phyloP scores from a whole-genome alignment of 2,113 vertebrate genomes.

The Oophaga pumilio region DNA sequence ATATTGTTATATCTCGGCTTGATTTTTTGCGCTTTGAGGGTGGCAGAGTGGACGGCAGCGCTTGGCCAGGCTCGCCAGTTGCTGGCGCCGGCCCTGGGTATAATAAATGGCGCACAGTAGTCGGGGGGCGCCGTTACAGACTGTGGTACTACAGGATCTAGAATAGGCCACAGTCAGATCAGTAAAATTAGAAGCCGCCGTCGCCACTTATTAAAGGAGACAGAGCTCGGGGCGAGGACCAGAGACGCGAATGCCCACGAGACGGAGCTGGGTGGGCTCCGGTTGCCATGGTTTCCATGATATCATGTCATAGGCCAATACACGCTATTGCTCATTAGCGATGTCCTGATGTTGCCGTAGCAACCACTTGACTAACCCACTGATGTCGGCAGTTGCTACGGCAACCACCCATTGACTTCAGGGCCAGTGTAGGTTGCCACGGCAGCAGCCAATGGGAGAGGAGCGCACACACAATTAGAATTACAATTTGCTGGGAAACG shows the following conservation, averaged over 20 bases:
- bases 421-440: constrained; percentile 64
- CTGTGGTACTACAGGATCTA: not conserved
- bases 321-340: constrained; percentile 38
- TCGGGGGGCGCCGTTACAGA: fast-evolving
- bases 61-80: too few relatives aligned
- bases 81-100: too few relatives aligned
- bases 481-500: not conserved
- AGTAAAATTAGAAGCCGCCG: too few relatives aligned
- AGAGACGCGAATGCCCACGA: constrained; percentile 3
- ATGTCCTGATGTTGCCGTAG: constrained; percentile 6
- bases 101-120: too few relatives aligned
- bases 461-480: constrained; percentile 32
- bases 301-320: constrained; percentile 40
- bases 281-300: constrained; percentile 45
- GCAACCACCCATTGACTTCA: constrained; percentile 67
- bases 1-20: too few relatives aligned
- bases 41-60: too few relatives aligned
- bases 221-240: not conserved
- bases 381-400: constrained; percentile 61
- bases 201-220: not conserved
- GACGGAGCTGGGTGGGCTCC: not conserved
- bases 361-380: constrained; percentile 54
- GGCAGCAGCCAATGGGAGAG: constrained; percentile 60
- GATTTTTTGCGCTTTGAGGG: too few relatives aligned
- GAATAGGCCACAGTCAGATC: not conserved